A percentile compares a stretch with the other conserved stretches of the same genome.
phyloP scores from a whole-genome alignment of 2,113 vertebrate species.

The Bombycilla garrulus region DNA sequence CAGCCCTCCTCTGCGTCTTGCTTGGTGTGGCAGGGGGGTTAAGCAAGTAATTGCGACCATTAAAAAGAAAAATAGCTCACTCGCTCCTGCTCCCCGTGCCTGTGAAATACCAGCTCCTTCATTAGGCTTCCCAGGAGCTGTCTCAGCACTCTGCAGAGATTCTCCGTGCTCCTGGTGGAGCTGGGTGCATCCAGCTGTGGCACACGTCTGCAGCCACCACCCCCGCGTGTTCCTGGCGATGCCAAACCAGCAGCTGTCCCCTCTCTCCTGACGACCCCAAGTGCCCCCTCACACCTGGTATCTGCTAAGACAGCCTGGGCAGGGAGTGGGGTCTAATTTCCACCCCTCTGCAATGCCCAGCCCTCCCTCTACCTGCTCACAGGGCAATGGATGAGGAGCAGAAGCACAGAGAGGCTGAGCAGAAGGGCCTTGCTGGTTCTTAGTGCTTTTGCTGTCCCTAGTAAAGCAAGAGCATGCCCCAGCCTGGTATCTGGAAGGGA shows the following conservation, averaged over 20 bases:
- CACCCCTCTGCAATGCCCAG: background rate
- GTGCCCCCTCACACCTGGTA: background rate
- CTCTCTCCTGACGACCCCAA: background rate
- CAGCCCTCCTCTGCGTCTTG: background rate
- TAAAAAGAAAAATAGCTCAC: constrained; percentile 2
- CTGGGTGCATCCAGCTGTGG: background rate
- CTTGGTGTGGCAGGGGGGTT: constrained; percentile 1
- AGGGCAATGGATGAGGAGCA: background rate
- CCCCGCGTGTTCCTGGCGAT: background rate
- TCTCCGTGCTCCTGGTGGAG: background rate
- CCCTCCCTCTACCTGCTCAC: background rate
- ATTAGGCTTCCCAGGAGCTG: background rate
- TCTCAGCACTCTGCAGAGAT: background rate
- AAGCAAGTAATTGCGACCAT: constrained; percentile 31
- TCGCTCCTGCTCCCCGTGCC: background rate
- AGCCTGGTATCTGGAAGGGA: background rate
- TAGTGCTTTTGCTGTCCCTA: background rate
- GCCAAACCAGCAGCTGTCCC: background rate
- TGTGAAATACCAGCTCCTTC: background rate
- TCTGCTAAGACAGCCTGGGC: background rate
- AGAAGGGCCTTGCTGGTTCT: background rate
- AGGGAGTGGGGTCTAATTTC: background rate
- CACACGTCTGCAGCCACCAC: background rate
- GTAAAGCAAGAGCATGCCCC: background rate
- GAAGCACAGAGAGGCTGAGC: background rate